phyloP scores from a whole-genome alignment of 2,113 vertebrate genomes.

The Cinclus mexicanus region DNA sequence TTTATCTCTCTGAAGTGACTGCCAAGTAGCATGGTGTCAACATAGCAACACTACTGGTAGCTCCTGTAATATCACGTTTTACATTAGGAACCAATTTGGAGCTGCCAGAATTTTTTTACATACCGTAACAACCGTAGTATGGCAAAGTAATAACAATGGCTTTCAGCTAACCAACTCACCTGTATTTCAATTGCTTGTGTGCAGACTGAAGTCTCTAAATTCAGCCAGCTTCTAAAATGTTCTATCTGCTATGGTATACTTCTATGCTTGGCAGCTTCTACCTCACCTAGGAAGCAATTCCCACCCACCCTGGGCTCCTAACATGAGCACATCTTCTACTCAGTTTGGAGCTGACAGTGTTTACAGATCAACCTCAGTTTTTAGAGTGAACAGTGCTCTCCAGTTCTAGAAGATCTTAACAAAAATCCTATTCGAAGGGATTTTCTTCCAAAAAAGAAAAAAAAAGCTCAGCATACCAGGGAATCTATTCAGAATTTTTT shows the following conservation, averaged over 20 bases:
- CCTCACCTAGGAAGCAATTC: neutral
- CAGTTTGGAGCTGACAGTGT: neutral
- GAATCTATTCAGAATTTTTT: neutral
- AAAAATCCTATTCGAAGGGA: neutral
- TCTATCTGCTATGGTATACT: neutral
- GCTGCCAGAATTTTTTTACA: neutral
- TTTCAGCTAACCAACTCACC: slow-evolving; percentile 13
- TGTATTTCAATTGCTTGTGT: neutral
- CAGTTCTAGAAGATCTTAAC: neutral
- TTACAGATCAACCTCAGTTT: neutral
- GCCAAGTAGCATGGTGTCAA: neutral
- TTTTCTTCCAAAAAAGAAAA: neutral
- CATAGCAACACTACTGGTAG: neutral
- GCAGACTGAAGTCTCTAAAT: slow-evolving; percentile 1
- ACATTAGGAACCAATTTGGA: neutral
- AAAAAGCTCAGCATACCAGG: neutral
- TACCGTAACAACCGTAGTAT: neutral
- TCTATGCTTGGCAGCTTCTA: neutral
- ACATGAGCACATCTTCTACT: fast-evolving
- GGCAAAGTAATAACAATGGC: neutral
- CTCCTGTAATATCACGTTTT: neutral
- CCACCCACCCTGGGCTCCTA: neutral
- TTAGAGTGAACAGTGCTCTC: neutral
- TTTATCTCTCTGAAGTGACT: neutral
- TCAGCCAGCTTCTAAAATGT: neutral